Percentiles rank a stretch among this genome's conserved stretches.
Evolutionary conservation across 2,113 vertebrate species (phyloP).

Genomic region (Melanerpes formicivorus): DNA sequence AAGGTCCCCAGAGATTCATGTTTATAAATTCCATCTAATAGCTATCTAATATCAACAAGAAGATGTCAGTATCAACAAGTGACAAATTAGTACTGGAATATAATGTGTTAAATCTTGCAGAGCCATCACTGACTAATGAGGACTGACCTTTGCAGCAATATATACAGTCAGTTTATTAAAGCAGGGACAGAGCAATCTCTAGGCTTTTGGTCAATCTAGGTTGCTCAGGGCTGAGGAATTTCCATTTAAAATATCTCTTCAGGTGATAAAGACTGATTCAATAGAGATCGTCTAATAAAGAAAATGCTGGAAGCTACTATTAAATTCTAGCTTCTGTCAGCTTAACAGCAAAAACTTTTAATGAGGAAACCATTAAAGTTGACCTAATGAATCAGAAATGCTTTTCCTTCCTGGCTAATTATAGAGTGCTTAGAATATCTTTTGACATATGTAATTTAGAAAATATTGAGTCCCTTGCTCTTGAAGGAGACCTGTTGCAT

Average conservation of each 20-base stretch:
- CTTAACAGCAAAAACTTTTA: constrained; percentile 73
- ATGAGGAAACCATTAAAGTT: constrained; percentile 75
- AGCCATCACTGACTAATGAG: constrained; percentile 52
- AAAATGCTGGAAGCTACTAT: constrained; percentile 70
- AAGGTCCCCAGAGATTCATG: neutral
- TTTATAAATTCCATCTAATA: neutral
- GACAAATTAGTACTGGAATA: constrained; percentile 26
- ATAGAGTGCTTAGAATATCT: constrained; percentile 63
- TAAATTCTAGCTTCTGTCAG: constrained; percentile 73
- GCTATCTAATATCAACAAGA: neutral
- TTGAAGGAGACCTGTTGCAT: constrained; percentile 42
- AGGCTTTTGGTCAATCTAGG: constrained; percentile 72
- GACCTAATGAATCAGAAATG: constrained; percentile 76
- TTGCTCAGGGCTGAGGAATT: constrained; percentile 77
- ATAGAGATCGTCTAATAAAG: constrained; percentile 70
- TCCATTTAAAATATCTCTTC: constrained; percentile 76
- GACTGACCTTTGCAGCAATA: constrained; percentile 69
- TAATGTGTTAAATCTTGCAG: constrained; percentile 44
- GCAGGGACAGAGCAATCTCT: constrained; percentile 59
- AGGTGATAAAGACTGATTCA: constrained; percentile 77
- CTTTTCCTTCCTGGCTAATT: constrained; percentile 72
- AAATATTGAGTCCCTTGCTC: constrained; percentile 40
- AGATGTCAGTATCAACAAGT: neutral
- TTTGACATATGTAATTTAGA: constrained; percentile 67
- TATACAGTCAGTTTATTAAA: constrained; percentile 71